Base-by-base conservation (phyloP, 2,888 invertebrate genomes). In the Machimus rusticus region DNA sequence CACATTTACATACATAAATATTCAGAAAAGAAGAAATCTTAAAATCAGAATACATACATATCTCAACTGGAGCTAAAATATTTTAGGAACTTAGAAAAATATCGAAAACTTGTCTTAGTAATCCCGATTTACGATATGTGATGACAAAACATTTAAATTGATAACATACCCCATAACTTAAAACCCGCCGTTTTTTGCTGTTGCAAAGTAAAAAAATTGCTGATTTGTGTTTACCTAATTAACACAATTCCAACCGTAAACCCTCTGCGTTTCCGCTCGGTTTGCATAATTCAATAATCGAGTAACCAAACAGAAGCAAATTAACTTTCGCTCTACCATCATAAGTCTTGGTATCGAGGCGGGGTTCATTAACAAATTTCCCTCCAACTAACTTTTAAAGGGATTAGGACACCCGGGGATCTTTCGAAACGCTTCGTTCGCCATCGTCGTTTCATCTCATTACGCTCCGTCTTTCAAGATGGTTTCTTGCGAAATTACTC, bases 361-460 rank as follows among this genome's bases (percentile, higher is more conserved):
- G 51, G 79, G 31, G 39, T 79, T 79, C 46, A 51, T 79, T 79
- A 79, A 79, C 28, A 23, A 79, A 51, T 79, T 79, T 79, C 51
- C 28, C 51, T 23, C 51, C 79, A 51, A 51, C 51, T 79, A 79
- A 79, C 79, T 79, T 79, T 79, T 79, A 79, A 79, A 79, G 51
- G 79, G 31, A 79, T 79, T 79, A 79, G 28, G 51, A 34, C 14
- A 31, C 31, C 43, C 39, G 43, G 23, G 23, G 28, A 78, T 43
- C 78, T 23, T 78, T 23, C 43, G 12, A 12, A 23, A 23, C 78
- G 37, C 23, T 23, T 78, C n/a, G 12, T 57, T 23, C 57, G 57
- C 5, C 57, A 23, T 57, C 57, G 23, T 28, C 28, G 66, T 28
- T 66, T 66, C 9, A 66, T 66, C 66, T 66, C 23, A 66, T 66